Percentiles rank a stretch among this genome's conserved stretches.
phyloP scores from a whole-genome alignment of 2,113 vertebrate genomes.

The Pseudorectes ferrugineus region DNA sequence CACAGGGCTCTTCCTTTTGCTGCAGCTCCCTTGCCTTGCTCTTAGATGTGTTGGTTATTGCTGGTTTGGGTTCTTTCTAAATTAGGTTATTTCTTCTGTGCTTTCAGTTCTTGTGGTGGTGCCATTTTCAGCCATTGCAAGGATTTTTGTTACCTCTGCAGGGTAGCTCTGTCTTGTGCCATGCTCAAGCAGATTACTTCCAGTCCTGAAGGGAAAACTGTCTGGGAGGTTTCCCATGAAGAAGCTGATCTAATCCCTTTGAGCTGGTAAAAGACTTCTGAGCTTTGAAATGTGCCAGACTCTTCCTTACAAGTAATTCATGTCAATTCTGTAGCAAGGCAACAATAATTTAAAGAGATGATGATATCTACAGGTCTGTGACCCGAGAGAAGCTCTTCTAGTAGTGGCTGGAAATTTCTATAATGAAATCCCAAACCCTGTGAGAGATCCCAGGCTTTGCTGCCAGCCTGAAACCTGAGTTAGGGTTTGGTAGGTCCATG shows the following conservation, averaged over 20 bases:
- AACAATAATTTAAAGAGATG: background rate
- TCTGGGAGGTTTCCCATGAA: background rate
- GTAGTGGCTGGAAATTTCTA: background rate
- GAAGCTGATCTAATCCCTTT: background rate
- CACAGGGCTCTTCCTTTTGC: conserved; percentile 4
- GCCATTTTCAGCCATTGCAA: background rate
- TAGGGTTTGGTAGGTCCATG: background rate
- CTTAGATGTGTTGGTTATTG: background rate
- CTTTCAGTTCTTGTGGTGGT: background rate
- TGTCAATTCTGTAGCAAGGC: background rate
- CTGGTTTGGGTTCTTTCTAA: background rate
- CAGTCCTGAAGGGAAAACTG: background rate
- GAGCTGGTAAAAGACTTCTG: background rate
- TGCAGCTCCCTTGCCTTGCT: background rate
- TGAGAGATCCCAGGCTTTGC: background rate
- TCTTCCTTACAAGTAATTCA: background rate
- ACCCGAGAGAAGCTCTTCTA: background rate
- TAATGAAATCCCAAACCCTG: conserved; percentile 24
- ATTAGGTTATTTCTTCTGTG: background rate
- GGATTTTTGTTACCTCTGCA: background rate
- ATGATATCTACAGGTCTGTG: background rate
- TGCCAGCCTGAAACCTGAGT: conserved; percentile 45
- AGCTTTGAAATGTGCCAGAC: background rate
- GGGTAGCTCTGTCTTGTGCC: background rate
- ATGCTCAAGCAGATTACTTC: background rate